phyloP scores from a whole-genome alignment of 2,113 vertebrate species.

The Grammomys dolichurus region DNA sequence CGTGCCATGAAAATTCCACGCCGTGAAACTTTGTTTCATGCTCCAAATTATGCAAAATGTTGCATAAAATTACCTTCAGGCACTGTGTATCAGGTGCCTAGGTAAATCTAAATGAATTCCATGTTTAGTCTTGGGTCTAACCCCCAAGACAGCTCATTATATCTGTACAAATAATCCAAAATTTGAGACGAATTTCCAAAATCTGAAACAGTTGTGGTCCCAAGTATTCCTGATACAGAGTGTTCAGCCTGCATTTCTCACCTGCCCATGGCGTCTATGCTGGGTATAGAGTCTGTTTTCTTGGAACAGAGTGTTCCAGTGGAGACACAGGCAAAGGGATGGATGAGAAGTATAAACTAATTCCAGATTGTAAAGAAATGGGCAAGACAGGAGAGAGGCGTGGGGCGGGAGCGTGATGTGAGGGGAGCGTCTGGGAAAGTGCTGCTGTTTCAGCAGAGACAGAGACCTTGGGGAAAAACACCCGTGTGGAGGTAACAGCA shows the following conservation, averaged over 20 bases:
- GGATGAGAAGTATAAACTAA: background rate
- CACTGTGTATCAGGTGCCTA: background rate
- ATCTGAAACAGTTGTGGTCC: background rate
- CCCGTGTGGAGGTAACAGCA: too few species aligned
- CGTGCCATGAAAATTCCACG: background rate
- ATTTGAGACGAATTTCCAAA: background rate
- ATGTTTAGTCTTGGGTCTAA: background rate
- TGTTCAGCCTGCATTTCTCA: background rate
- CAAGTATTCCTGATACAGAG: background rate
- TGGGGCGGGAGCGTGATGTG: accelerated
- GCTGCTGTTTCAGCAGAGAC: background rate
- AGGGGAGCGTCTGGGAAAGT: background rate
- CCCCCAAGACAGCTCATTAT: background rate
- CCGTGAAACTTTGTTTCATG: background rate
- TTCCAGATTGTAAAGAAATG: background rate
- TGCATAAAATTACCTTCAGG: background rate
- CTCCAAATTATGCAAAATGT: background rate
- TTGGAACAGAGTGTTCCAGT: background rate
- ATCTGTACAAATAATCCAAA: background rate
- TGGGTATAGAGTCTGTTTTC: background rate
- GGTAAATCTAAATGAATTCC: background rate
- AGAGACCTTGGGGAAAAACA: background rate
- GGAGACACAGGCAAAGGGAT: background rate
- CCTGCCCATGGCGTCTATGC: background rate
- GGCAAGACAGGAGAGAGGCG: background rate